phyloP scores from a whole-genome alignment of 2,888 invertebrate genomes.

The Dugesia japonica region DNA sequence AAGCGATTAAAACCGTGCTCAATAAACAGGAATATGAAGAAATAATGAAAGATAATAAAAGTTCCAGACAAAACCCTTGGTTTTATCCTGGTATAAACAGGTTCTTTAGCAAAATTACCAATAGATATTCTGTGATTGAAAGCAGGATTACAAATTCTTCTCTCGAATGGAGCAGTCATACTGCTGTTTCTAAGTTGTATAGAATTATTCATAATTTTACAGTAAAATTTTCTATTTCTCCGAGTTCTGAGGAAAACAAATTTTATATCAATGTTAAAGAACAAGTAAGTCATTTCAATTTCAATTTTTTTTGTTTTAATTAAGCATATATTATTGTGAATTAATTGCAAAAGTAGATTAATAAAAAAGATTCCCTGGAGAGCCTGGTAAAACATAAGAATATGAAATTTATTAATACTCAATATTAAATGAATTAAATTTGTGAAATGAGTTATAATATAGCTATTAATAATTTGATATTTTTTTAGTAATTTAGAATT shows the following conservation, averaged over 20 bases:
- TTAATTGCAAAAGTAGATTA: too few relatives aligned
- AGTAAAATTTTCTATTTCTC: not conserved
- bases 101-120: not conserved
- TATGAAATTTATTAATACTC: too few relatives aligned
- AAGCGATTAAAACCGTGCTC: not conserved
- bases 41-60: not conserved
- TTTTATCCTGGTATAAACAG: not conserved
- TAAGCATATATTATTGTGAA: conserved; percentile 37
- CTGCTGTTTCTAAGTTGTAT: not conserved
- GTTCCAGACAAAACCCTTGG: not conserved
- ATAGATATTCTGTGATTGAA: not conserved
- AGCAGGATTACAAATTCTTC: not conserved
- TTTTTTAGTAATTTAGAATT: too few relatives aligned
- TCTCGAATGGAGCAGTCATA: not conserved
- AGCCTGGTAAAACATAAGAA: too few relatives aligned
- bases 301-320: not conserved
- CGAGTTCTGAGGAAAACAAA: not conserved
- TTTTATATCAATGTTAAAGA: not conserved
- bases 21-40: not conserved
- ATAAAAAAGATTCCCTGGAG: too few relatives aligned
- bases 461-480: too few relatives aligned
- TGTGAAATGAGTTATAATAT: too few relatives aligned
- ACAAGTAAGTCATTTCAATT: not conserved
- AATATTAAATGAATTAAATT: too few relatives aligned
- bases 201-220: not conserved